Conservation (phyloP, 2,888 invertebrate genomes). For the Chloroclysta siterata region DNA sequence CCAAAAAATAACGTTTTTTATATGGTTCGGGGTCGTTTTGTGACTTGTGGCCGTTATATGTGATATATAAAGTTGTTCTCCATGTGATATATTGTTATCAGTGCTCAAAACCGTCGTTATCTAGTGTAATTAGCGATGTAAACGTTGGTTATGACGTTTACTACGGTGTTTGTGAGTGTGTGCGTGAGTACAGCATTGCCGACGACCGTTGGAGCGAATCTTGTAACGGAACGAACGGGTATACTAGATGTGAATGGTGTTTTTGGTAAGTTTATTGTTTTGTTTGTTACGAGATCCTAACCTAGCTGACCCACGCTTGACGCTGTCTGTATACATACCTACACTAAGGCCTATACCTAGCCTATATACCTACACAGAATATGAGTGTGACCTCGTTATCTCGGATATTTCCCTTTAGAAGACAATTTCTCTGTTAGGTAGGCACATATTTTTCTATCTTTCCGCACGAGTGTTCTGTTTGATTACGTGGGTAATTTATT, state of each 20-base stretch:
- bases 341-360: too few species aligned
- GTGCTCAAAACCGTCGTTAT: constrained; percentile 65
- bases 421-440: constrained; percentile 58
- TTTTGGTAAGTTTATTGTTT: constrained; percentile 76
- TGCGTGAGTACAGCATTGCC: constrained; percentile 77
- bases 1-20: constrained; percentile 77
- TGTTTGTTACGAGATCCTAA: constrained; percentile 63
- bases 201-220: constrained; percentile 80
- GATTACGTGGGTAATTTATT: constrained; percentile 8
- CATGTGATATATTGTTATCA: constrained; percentile 70
- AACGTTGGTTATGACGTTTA: constrained; percentile 83
- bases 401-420: constrained; percentile 64
- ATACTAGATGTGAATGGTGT: constrained; percentile 65
- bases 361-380: too few species aligned
- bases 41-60: constrained; percentile 61
- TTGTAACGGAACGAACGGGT: constrained; percentile 79
- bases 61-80: constrained; percentile 63
- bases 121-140: constrained; percentile 76
- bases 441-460: constrained; percentile 54
- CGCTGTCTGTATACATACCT: constrained; percentile 45
- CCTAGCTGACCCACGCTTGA: constrained; percentile 65
- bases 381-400: constrained; percentile 77
- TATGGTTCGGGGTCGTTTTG: constrained; percentile 69
- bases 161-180: constrained; percentile 73
- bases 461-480: constrained; percentile 56